A percentile compares a stretch with the other conserved stretches of the same genome.
phyloP scores from a whole-genome alignment of 2,888 invertebrate species.

The Lasioglossum calceatum region DNA sequence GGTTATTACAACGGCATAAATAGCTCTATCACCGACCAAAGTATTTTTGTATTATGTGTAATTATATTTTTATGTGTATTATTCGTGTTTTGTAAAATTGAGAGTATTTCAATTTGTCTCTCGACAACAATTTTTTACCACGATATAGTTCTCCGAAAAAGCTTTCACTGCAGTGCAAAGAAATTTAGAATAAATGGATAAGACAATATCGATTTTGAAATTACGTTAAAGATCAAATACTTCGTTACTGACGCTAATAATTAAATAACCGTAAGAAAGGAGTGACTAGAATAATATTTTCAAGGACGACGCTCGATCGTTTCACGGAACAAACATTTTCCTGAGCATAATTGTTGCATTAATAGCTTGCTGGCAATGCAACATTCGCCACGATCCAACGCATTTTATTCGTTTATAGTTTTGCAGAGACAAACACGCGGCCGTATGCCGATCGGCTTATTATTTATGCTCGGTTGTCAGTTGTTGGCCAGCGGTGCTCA shows the following conservation, averaged over 20 bases:
- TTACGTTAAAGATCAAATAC: no score
- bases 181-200: no score
- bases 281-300: background rate
- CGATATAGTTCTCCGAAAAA: no score
- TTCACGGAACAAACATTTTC: background rate
- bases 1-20: background rate
- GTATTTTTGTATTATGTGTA: no score
- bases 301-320: background rate
- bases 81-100: no score
- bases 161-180: no score
- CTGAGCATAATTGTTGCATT: background rate
- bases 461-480: conserved; percentile 56
- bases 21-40: background rate
- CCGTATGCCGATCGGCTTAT: conserved; percentile 49
- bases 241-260: background rate
- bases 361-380: background rate
- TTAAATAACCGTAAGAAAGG: background rate
- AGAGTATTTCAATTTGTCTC: background rate
- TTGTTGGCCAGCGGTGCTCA: conserved; percentile 35
- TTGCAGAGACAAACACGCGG: conserved; percentile 43
- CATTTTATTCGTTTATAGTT: conserved; percentile 52
- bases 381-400: conserved; percentile 25
- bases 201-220: no score
- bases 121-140: no score
- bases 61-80: no score